Evolutionary conservation across 1,140 invertebrate species (phyloP), one percentile per base, ranked within the genome.

Genomic region (Zaprionus africanus): DNA sequence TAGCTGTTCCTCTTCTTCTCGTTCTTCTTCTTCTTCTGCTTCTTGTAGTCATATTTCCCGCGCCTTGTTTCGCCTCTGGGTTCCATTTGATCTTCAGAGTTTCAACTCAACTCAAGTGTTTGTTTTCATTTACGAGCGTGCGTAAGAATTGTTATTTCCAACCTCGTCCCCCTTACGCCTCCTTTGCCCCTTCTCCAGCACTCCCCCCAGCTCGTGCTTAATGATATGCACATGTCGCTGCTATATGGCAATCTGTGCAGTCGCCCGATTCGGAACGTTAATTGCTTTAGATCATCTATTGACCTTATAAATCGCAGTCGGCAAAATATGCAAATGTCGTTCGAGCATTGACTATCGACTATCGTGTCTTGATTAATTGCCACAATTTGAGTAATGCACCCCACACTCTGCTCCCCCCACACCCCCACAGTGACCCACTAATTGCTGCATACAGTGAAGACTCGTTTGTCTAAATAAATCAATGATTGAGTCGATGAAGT

Each of bases 101-200:
- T 46, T 72, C 69, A 31, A 28, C 28, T 46, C 31, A 53, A 41
- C 79, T 82, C 80, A 82, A 82, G 80, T 82, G 79, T 74, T 81
- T 69, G 65, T 58, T 75, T 77, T 54, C 68, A 74, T 81, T 78
- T 81, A 81, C 78, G 78, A 81, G 54, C 60, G 49, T 64, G 68
- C 68, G 60, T 68, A 72, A 53, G 73, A 68, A 74, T 58, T 64
- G 60, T 72, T 66, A 49, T 60, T 57, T 65, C 54, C 24, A 28
- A n/a, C 28, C 24, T 36, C 28, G 15, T 17, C 15, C 46, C 13
- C 22, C n/a, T 2, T 3, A 0, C 28, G 0, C 28, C 13, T 12
- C 13, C 17, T 11, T n/a, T 2, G 26, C 7, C 13, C 5, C 31
- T 31, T n/a, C 15, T 24, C 0, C 22, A 11, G 31, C 38, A 43